Base-by-base conservation (phyloP, 1,140 invertebrate species). In the Drosophila virilis region DNA sequence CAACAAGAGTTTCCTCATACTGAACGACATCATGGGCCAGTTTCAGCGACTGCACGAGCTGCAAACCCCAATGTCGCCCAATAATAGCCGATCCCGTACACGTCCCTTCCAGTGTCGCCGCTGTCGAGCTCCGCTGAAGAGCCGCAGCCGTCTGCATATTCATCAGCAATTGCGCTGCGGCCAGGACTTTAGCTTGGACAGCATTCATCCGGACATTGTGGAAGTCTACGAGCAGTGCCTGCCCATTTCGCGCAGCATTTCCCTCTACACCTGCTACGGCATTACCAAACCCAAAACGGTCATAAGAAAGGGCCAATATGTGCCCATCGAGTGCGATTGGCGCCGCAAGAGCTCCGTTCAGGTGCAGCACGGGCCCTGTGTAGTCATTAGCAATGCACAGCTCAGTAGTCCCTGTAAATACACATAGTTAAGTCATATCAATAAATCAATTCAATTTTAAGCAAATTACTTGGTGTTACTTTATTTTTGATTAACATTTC, bases 281-380 rank as follows among this genome's bases (percentile, higher is more conserved):
- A 82, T 86, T 8, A 86, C 83, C 43, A 85, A 72, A 40, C 78
- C 78, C 6, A 85, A 86, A 48, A 86, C 74, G 0, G 64, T 85
- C 9, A 76, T 81, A 51, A 33, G 69, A 1, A 85, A 80, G 52
- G 81, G 77, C 1, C 77, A 85, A 38, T 85, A 74, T 54, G 81
- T 85, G 61, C 81, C 81, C 66, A 85, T 85, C 35, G 81, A 85
- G 40, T 84, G 81, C 62, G 81, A 84, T 45, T 84, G 81, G 81
- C 74, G 78, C 28, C 58, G 70, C 52, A 79, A 86, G 59, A 70
- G 82, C 37, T 78, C 82, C 2, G 82, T 86, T 2, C 73, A 85
- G 28, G 81, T 85, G 9, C 81, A 80, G 45, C 65, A 78, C 7
- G 81, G 81, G 5, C 78, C 82, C 7, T 85, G 83, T 2, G 78